Evolutionary conservation across 2,113 vertebrate genomes (phyloP).

Genomic region (Anolis carolinensis): DNA sequence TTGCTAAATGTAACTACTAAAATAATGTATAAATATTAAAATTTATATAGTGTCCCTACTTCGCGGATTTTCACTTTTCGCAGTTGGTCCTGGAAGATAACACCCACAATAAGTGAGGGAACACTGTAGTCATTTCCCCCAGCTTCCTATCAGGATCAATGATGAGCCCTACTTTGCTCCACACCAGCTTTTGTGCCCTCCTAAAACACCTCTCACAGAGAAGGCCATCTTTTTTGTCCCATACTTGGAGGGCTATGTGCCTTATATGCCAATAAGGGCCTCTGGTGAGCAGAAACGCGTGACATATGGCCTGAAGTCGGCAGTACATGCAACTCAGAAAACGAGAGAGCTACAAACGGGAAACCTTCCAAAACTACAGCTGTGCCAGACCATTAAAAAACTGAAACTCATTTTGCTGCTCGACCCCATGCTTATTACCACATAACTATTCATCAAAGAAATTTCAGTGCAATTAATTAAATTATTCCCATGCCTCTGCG

Average conservation of each 20-base stretch:
- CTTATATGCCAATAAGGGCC: not conserved
- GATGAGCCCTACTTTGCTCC: no score
- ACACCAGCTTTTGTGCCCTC: no score
- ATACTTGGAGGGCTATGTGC: not conserved
- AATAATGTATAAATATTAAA: no score
- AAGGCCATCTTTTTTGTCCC: not conserved
- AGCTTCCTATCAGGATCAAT: no score
- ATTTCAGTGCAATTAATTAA: conserved; percentile 97
- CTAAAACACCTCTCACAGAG: no score
- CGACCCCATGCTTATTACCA: conserved; percentile 89
- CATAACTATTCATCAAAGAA: conserved; percentile 95
- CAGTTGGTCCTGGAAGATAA: no score
- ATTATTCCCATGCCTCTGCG: conserved; percentile 91
- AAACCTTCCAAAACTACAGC: conserved; percentile 84
- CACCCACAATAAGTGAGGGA: no score
- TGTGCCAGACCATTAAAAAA: conserved; percentile 83
- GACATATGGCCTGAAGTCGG: not conserved
- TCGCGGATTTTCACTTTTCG: no score
- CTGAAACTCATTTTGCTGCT: conserved; percentile 83
- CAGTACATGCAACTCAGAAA: not conserved
- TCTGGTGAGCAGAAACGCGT: not conserved
- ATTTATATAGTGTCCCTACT: no score
- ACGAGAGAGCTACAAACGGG: conserved; percentile 47
- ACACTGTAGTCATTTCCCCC: no score
- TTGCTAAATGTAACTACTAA: no score